Evolutionary conservation across 2,888 invertebrate genomes (phyloP), one percentile per base, ranked within the genome.

Genomic region (Caenorhabditis sinica): DNA sequence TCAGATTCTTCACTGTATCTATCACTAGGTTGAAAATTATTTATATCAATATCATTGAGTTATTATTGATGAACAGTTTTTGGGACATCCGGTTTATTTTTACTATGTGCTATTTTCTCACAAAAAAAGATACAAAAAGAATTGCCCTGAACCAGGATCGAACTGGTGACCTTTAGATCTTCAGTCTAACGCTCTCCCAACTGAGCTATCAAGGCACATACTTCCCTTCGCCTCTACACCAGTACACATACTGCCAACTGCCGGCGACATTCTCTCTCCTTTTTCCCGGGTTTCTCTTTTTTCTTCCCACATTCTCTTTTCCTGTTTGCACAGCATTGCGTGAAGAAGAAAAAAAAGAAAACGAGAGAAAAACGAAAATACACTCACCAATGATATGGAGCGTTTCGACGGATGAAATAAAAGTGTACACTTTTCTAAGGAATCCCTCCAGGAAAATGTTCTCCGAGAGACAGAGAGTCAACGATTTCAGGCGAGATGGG

Each of bases 371-470:
- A 15, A 65, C 45, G 28, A 30, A 60, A 66, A 83, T 30, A 15
- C 25, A 66, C 86, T 91, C 88, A 96, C 96, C 99, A 92, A 99
- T 96, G 75, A 99, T 95, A 94, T 99, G 99, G 73, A 99, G 94
- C 75, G 97, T 96, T 94, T 99, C 97, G 80, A 99, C 94, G 5
- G 98, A 98, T 89, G 98, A 98, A 92, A 99, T 97, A 93, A 98
- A 99, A 93, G 98, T 98, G 94, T 99, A 99, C 87, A 99, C 99
- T 94, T 99, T 97, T 89, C 99, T 94, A 97, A 99, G 98, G 93
- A 99, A 99, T 17, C 99, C 99, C 96, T 99, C 99, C 96, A 99
- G 97, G 94, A 99, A 99, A 94, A 99, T 99, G 87, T 99, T 98
- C 93, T 99, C 99, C 2, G 89, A 98, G 53, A 99, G 94, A 90